phyloP scores from a whole-genome alignment of 2,888 invertebrate species.

The Phoenoteleia sp. region DNA sequence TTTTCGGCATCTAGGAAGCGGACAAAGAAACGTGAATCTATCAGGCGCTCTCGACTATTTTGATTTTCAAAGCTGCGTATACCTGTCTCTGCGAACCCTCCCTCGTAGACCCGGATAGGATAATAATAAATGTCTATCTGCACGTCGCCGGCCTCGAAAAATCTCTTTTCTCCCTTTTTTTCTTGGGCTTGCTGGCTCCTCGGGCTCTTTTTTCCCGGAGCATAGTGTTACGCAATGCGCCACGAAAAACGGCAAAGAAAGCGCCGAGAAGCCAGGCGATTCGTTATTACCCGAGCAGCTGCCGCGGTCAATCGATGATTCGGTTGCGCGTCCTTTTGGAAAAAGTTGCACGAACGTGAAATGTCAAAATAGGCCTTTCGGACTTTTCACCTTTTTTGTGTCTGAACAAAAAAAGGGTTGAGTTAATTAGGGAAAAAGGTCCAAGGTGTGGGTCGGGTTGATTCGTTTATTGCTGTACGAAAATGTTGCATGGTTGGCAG shows the following conservation, averaged over 20 bases:
- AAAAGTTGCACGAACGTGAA: constrained; percentile 50
- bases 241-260: constrained; percentile 73
- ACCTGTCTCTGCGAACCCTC: constrained; percentile 70
- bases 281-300: constrained; percentile 65
- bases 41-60: constrained; percentile 74
- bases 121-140: constrained; percentile 72
- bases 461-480: too few relatives aligned
- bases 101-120: constrained; percentile 75
- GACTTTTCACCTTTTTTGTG: constrained; percentile 25
- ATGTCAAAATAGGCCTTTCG: constrained; percentile 33
- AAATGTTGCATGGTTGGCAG: too few relatives aligned
- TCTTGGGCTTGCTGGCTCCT: constrained; percentile 39
- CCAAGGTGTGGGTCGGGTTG: too few relatives aligned
- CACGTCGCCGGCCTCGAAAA: constrained; percentile 42
- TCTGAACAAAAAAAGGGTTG: too few relatives aligned
- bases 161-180: constrained; percentile 52
- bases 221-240: constrained; percentile 72
- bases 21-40: constrained; percentile 76
- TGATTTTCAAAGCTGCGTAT: constrained; percentile 69
- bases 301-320: constrained; percentile 67
- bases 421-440: too few relatives aligned
- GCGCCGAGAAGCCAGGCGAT: constrained; percentile 48
- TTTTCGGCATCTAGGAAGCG: constrained; percentile 75
- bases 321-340: constrained; percentile 45
- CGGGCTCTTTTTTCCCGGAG: constrained; percentile 57